Conservation (phyloP, 2,113 vertebrate genomes). For the Oreochromis niloticus region DNA sequence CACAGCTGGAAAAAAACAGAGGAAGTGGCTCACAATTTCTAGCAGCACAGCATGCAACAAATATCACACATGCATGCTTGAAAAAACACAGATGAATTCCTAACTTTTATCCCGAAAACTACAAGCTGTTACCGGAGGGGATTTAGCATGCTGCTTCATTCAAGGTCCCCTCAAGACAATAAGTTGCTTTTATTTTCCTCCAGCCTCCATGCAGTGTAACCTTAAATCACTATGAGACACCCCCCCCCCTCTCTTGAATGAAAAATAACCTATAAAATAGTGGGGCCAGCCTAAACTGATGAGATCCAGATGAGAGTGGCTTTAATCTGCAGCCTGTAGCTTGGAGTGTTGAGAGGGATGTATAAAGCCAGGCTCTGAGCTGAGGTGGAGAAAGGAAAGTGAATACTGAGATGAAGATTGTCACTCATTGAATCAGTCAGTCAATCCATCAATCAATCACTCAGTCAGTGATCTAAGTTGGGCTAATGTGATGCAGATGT, state of each 20-base stretch:
- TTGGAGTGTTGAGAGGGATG: conserved; percentile 37
- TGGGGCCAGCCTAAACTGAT: conserved; percentile 39
- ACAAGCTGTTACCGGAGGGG: conserved; percentile 12
- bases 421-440: conserved; percentile 25
- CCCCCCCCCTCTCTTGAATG: conserved; percentile 14
- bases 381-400: conserved; percentile 17
- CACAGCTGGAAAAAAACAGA: conserved; percentile 25
- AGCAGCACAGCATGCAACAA: background rate
- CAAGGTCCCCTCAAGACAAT: conserved; percentile 19
- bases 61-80: background rate
- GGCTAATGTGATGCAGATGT: conserved; percentile 38
- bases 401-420: conserved; percentile 5
- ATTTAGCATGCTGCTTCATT: conserved; percentile 15
- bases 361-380: background rate
- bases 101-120: background rate
- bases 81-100: background rate
- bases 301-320: conserved; percentile 60
- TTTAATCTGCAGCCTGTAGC: conserved; percentile 47
- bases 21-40: conserved; percentile 35
- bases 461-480: background rate
- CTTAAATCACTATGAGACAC: conserved; percentile 45
- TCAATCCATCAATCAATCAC: conserved; percentile 20
- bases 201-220: conserved; percentile 40
- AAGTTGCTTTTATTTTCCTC: conserved; percentile 58
- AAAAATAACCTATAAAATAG: conserved; percentile 58